phyloP scores from a whole-genome alignment of 2,888 invertebrate genomes.

The Spisula solida region DNA sequence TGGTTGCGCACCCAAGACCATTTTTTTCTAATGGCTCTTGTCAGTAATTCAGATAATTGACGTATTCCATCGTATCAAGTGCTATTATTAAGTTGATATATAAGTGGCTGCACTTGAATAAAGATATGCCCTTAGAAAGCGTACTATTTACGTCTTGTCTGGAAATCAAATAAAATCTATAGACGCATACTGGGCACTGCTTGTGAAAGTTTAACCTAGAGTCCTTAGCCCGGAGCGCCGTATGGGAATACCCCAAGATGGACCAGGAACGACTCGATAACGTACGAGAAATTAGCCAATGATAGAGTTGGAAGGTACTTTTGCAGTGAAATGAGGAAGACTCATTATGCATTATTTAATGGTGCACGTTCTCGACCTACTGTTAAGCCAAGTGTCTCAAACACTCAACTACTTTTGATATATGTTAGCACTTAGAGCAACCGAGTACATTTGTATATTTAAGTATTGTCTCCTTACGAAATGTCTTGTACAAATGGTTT shows the following conservation, averaged over 20 bases:
- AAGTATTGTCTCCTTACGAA: background rate
- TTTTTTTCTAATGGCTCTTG: background rate
- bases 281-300: background rate
- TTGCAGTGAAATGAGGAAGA: background rate
- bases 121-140: background rate
- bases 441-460: background rate
- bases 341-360: background rate
- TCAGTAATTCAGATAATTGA: background rate
- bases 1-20: background rate
- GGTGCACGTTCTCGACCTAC: background rate
- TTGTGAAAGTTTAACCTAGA: background rate
- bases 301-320: background rate
- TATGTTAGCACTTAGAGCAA: background rate
- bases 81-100: background rate
- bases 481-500: too few species aligned
- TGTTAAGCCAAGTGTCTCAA: background rate
- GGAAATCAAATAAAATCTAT: background rate
- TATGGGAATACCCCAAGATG: background rate
- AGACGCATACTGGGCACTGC: background rate
- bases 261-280: conserved; percentile 6
- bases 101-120: background rate
- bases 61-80: background rate
- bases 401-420: background rate
- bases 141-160: background rate
- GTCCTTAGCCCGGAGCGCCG: background rate